These are phyloP conservation scores for Sycobia sp. DNA, from an alignment of 1,140 invertebrate species.

Conservation along the genomic window DNA sequence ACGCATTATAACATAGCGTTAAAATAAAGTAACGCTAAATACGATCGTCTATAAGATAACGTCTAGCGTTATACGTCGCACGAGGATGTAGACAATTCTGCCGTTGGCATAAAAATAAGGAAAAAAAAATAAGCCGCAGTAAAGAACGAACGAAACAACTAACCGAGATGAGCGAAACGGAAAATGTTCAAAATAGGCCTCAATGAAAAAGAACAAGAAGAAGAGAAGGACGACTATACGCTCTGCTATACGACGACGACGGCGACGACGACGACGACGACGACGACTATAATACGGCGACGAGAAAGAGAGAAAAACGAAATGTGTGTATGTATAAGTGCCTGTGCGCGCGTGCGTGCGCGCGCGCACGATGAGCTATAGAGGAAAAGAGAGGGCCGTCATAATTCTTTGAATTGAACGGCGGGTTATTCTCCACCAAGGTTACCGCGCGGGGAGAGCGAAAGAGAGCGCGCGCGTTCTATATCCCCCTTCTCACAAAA, in stretches of 20 bases:
- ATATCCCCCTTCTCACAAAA: too few species aligned
- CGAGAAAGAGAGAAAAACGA: slow-evolving; percentile 35
- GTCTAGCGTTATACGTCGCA: background rate
- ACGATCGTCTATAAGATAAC: too few species aligned
- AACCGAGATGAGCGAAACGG: slow-evolving; percentile 15
- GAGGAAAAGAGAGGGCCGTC: slow-evolving; percentile 46
- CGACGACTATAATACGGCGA: background rate
- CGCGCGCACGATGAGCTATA: slow-evolving; percentile 31
- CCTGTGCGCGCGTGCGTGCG: too few species aligned
- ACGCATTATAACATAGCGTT: too few species aligned
- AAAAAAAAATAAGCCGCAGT: background rate
- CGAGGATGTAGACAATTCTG: background rate
- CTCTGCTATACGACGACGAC: background rate
- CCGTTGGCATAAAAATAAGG: background rate
- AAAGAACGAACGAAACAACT: background rate
- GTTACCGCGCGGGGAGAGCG: slow-evolving; percentile 45
- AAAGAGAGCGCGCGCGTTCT: slow-evolving; percentile 21
- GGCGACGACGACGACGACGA: slow-evolving; percentile 2
- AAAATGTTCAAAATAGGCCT: slow-evolving; percentile 22
- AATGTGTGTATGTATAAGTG: too few species aligned
- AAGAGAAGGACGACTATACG: slow-evolving; percentile 11
- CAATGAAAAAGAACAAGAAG: slow-evolving; percentile 18
- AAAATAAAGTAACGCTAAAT: too few species aligned
- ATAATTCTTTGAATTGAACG: slow-evolving; percentile 60
- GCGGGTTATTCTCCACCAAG: slow-evolving; percentile 58